Conservation (phyloP, 2,888 invertebrate genomes). For the Halictus ligatus region DNA sequence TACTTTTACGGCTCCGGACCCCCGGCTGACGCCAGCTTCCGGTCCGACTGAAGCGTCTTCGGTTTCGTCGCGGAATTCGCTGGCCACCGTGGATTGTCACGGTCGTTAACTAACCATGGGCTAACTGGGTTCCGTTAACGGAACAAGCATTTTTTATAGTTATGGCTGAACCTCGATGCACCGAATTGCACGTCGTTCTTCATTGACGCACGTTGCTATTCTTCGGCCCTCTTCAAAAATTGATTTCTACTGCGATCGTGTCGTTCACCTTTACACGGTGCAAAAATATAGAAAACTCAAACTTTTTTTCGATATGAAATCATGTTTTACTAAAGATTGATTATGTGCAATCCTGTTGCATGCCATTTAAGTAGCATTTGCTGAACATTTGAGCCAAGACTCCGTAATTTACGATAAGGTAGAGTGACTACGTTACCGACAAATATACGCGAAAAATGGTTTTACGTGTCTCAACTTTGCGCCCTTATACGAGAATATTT, state of each 20-base stretch:
- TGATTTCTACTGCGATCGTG: neutral
- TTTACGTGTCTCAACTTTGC: too few species aligned
- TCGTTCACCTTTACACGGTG: neutral
- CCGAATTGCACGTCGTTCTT: neutral
- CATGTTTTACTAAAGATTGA: too few species aligned
- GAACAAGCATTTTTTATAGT: neutral
- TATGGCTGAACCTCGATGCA: neutral
- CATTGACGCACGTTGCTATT: neutral
- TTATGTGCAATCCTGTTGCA: too few species aligned
- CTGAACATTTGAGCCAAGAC: too few species aligned
- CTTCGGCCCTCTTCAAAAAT: neutral
- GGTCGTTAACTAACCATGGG: constrained; percentile 1
- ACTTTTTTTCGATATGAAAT: neutral
- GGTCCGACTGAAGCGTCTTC: constrained; percentile 29
- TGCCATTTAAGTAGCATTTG: too few species aligned
- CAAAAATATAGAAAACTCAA: neutral
- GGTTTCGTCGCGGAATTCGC: neutral
- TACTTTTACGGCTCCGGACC: constrained; percentile 46
- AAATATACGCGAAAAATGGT: too few species aligned
- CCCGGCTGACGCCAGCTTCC: constrained; percentile 20
- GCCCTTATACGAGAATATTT: too few species aligned
- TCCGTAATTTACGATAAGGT: too few species aligned
- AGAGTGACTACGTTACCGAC: too few species aligned
- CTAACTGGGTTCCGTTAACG: neutral
- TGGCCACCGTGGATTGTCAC: neutral